Base-by-base conservation (phyloP, 2,113 vertebrate genomes). In the Lepus timidus region DNA sequence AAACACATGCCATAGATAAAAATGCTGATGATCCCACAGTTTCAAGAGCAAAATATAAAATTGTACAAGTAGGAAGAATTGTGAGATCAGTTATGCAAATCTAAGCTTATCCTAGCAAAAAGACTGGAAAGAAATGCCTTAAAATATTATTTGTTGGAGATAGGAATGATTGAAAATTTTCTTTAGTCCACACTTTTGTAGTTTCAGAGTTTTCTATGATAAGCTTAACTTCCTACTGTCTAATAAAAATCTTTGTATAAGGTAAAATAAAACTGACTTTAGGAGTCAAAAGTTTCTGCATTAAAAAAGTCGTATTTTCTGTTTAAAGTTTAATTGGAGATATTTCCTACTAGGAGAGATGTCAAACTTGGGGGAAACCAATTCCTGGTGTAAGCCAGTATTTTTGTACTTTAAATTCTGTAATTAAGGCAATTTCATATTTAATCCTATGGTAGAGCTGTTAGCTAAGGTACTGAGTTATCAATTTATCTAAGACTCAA, bases 361-460 rank as follows among this genome's bases (percentile, higher is more conserved):
- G 29, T 58, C 68, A 25, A 94, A 95, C 33, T 5, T 94, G 88
- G 64, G 13, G 76, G 49, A 20, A 82, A 87, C 80, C 20, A 67
- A 71, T 76, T 87, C 90, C 71, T 71, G 36, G 17, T 81, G 6
- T 74, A 80, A 94, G 65, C 20, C 39, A 90, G 70, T 75, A 75
- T 90, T 95, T 97, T 95, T 79, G 61, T 70, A 84, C 29, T 86
- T 62, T 80, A 80, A 92, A 6, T 92, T 92, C 85, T 70, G 78
- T 94, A 94, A 88, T 17, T 81, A 88, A 85, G 87, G 44, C 61
- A 87, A 90, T 87, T 95, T 95, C 88, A 61, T 96, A 94, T 97
- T 96, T 97, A 86, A 81, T 93, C 39, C 71, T 84, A 51, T 65
- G 44, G 73, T 92, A 75, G 52, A 80, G 61, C 11, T 70, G 52